Conservation (phyloP, 2,888 invertebrate species). For the Cistogaster globosa region DNA sequence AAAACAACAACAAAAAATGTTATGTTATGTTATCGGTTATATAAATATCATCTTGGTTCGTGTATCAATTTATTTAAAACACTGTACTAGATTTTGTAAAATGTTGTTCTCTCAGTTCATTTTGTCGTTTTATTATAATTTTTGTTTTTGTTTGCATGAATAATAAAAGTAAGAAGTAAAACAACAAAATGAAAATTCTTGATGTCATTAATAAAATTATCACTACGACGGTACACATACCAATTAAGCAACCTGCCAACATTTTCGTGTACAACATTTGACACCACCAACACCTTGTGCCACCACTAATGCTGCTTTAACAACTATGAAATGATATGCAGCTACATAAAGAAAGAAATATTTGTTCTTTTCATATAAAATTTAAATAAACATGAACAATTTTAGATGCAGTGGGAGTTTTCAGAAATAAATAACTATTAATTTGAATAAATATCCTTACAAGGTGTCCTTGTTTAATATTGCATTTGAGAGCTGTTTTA, state of each 20-base stretch:
- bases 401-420: neutral
- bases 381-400: neutral
- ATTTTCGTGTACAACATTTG: constrained; percentile 76
- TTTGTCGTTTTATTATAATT: neutral
- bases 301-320: constrained; percentile 10
- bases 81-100: constrained; percentile 16
- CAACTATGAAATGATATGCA: neutral
- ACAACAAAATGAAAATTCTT: constrained; percentile 74
- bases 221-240: constrained; percentile 80
- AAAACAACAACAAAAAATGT: too few species aligned
- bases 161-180: constrained; percentile 41
- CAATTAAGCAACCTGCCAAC: constrained; percentile 82
- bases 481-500: neutral
- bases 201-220: constrained; percentile 83
- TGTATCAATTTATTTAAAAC: neutral
- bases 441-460: neutral
- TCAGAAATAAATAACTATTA: neutral
- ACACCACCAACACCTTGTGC: constrained; percentile 72
- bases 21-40: too few species aligned
- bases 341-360: neutral
- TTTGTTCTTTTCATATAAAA: too few species aligned
- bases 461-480: neutral
- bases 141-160: constrained; percentile 19
- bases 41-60: too few species aligned
- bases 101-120: neutral